Conservation (phyloP, 2,797 vertebrate genomes). For the Vespertilio murinus region DNA sequence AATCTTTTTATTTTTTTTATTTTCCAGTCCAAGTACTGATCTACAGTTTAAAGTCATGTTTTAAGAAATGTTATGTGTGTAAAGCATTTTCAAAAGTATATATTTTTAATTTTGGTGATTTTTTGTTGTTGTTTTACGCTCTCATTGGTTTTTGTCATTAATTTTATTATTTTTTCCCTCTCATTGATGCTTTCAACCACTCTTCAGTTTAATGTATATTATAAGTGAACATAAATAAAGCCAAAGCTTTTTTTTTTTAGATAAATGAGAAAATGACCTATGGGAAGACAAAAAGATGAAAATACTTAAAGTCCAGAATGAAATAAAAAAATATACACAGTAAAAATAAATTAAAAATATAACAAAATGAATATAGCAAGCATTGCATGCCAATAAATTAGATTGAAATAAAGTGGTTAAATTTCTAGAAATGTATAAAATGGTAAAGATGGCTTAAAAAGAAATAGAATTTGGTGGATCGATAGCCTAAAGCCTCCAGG, state of each 20-base stretch:
- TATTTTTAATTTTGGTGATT: neutral
- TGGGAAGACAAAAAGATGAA: neutral
- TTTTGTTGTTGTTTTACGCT: neutral
- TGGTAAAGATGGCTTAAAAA: neutral
- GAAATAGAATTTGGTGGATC: neutral
- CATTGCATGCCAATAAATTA: neutral
- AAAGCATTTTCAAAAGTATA: neutral
- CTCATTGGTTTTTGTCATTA: neutral
- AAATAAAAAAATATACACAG: neutral
- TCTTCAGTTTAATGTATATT: neutral
- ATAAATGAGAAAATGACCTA: neutral
- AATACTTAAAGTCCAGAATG: neutral
- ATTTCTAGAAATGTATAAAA: neutral
- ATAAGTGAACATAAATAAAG: constrained; percentile 30
- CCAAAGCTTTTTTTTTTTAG: neutral
- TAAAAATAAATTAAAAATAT: neutral
- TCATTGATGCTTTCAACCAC: neutral
- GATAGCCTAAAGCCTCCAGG: neutral
- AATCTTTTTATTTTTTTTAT: neutral
- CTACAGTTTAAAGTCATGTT: neutral
- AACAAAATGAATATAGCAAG: neutral
- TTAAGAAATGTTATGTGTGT: neutral
- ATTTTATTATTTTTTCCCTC: neutral
- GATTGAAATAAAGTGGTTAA: neutral
- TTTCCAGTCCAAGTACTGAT: neutral